Base-by-base conservation (phyloP, 2,113 vertebrate species). In the Ochotona curzoniae region DNA sequence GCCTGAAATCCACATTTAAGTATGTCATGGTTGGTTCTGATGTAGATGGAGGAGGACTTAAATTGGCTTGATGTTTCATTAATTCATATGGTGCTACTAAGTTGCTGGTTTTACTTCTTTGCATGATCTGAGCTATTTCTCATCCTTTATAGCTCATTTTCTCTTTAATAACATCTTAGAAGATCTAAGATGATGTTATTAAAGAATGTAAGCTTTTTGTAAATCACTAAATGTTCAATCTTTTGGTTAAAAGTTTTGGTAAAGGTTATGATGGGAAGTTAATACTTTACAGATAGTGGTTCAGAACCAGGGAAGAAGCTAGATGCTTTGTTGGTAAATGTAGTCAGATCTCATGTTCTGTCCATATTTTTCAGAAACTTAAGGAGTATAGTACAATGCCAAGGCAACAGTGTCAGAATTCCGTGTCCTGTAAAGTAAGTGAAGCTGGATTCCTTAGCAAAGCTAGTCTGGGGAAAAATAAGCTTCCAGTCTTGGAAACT, bases 231-330 rank as follows among this genome's bases (percentile, higher is more conserved):
- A 54, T 79, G 12, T 38, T 95, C 35, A 51, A 18, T 74, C 61
- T 80, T 94, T 67, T 60, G 32, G 44, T 44, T 90, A 67, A 93
- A 95, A 93, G 35, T 80, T 80, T 17, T 60, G 32, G 51, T 90
- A 67, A 93, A 95, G 91, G 35, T 80, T 80, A 17, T 44, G 38
- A 30, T n/a, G 15, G 28, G n/a, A 10, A 63, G 70, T 69, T 61
- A 71, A n/a, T 87, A 25, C 11, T 26, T 94, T 67, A 38, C 4
- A 74, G 13, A 17, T 67, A 57, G 30, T 95, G 73, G 38, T 28
- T 87, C 73, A 78, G 51, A 44, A 69, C 13, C 15, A n/a, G 12
- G 67, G 38, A 73, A 89, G 25, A 87, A 66, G 21, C 80, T 88
- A 71, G 64, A 73, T 82, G 38, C 12, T 61, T 49, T 35, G 9